phyloP scores from a whole-genome alignment of 2,888 invertebrate species.

The Caenorhabditis drosophilae region DNA sequence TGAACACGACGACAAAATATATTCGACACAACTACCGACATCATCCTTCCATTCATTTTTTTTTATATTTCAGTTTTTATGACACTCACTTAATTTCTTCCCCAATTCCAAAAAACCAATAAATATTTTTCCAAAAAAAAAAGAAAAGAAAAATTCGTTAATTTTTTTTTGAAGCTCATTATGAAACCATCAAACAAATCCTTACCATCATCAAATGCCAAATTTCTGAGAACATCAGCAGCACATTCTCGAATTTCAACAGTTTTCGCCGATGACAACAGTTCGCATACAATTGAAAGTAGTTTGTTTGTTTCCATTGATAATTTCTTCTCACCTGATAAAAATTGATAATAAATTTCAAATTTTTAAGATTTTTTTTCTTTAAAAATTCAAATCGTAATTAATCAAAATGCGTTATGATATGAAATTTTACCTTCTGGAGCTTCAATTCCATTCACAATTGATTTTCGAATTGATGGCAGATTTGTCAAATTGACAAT shows the following conservation, averaged over 20 bases:
- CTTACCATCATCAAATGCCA: conserved; percentile 57
- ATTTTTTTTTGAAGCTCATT: no score
- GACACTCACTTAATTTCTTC: no score
- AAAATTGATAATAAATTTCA: not conserved
- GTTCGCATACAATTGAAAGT: conserved; percentile 23
- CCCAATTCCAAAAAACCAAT: no score
- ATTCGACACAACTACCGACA: no score
- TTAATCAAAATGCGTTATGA: no score
- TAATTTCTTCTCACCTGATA: conserved; percentile 25
- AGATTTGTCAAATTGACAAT: conserved; percentile 42
- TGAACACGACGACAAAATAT: no score
- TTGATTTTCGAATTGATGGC: conserved; percentile 23
- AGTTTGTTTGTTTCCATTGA: conserved; percentile 9
- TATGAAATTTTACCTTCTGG: not conserved
- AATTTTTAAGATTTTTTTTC: not conserved
- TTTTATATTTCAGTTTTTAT: no score
- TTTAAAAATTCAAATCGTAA: no score
- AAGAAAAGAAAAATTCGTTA: no score
- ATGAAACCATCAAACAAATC: no score
- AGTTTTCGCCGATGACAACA: conserved; percentile 19
- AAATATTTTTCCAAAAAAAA: no score
- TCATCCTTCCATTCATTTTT: no score
- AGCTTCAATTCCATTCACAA: conserved; percentile 11
- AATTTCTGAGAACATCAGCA: conserved; percentile 49
- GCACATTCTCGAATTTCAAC: conserved; percentile 41